phyloP scores from a whole-genome alignment of 2,888 invertebrate genomes.

The Temnothorax rugatulus region DNA sequence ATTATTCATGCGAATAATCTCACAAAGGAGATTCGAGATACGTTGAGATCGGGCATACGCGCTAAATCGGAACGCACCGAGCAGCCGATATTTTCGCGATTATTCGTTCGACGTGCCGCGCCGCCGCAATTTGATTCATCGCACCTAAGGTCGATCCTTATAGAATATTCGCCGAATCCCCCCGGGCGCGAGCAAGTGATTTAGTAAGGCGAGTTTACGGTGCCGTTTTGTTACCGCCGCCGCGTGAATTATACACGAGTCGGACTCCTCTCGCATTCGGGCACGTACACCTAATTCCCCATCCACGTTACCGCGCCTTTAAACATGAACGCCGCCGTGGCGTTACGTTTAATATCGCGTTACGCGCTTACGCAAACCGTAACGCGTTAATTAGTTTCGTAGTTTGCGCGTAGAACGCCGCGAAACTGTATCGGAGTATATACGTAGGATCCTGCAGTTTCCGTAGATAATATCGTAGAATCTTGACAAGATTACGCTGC shows the following conservation, averaged over 20 bases:
- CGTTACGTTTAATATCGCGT: conserved; percentile 45
- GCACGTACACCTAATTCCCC: conserved; percentile 36
- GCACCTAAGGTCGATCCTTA: conserved; percentile 46
- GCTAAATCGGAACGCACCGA: conserved; percentile 4
- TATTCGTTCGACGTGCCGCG: conserved; percentile 45
- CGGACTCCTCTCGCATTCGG: conserved; percentile 30
- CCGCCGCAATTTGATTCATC: conserved; percentile 47
- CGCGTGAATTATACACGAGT: conserved; percentile 66
- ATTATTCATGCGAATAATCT: conserved; percentile 54
- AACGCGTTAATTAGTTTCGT: conserved; percentile 38
- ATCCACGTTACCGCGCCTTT: conserved; percentile 14
- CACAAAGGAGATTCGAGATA: conserved; percentile 27
- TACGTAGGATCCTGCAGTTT: not conserved
- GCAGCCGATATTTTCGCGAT: conserved; percentile 44
- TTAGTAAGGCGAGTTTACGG: conserved; percentile 61
- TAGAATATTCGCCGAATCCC: conserved; percentile 48
- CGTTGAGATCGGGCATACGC: not conserved
- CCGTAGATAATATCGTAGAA: not conserved
- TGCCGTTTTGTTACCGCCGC: conserved; percentile 64
- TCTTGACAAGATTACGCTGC: not conserved
- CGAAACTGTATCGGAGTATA: not conserved
- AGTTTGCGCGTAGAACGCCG: not conserved
- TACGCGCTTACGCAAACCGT: conserved; percentile 32
- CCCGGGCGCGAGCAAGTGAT: conserved; percentile 58
- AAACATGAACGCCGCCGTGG: conserved; percentile 28